Evolutionary conservation across 2,888 invertebrate species (phyloP).

Genomic region (Diarsia dahlii): DNA sequence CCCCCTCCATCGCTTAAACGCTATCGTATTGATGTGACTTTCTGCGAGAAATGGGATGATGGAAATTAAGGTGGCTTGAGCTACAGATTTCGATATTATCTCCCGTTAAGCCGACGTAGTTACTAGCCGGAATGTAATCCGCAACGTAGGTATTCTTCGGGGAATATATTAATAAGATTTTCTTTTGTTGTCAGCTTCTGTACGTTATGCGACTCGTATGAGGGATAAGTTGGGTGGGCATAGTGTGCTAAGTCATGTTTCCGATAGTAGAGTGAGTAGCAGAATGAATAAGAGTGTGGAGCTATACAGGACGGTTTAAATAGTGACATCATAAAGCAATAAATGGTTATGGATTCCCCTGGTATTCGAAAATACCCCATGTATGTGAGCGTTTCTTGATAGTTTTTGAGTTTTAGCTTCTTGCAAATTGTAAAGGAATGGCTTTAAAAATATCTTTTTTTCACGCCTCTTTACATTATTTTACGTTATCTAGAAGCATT

Average conservation of each 20-base stretch:
- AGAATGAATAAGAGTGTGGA: slow-evolving; percentile 17
- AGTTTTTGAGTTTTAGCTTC: no score
- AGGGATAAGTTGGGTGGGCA: not conserved
- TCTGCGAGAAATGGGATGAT: slow-evolving; percentile 68
- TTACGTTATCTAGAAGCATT: no score
- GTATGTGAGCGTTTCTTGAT: no score
- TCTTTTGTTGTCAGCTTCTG: slow-evolving; percentile 56
- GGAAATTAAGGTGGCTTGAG: slow-evolving; percentile 65
- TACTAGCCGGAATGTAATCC: slow-evolving; percentile 59
- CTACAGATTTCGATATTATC: slow-evolving; percentile 64
- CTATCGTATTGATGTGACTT: slow-evolving; percentile 73
- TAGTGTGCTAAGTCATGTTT: slow-evolving; percentile 23
- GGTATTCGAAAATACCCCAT: no score
- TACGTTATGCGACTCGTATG: slow-evolving; percentile 24
- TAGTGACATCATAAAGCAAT: no score
- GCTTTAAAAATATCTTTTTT: no score
- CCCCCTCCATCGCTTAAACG: slow-evolving; percentile 70
- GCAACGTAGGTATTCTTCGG: slow-evolving; percentile 54
- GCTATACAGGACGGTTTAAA: not conserved
- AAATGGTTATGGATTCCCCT: no score
- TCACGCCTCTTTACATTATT: no score
- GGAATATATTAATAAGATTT: slow-evolving; percentile 63
- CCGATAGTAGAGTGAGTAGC: slow-evolving; percentile 14
- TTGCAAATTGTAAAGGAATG: no score
- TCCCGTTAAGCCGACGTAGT: slow-evolving; percentile 50